Base-by-base conservation (phyloP, 2,888 invertebrate species). In the Andrena haemorrhoa region DNA sequence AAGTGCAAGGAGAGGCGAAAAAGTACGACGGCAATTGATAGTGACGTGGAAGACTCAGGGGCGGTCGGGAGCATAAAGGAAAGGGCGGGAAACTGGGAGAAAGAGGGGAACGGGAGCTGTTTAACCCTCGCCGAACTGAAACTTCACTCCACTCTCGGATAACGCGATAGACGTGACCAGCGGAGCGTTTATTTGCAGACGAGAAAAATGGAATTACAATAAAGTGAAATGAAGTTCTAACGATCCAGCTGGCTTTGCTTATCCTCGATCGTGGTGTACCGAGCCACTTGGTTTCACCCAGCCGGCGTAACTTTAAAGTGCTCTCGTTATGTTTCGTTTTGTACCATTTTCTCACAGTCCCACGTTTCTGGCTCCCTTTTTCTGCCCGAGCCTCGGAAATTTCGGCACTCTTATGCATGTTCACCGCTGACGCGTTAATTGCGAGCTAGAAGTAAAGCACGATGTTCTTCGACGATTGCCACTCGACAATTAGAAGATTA, bases 151-250 rank as follows among this genome's bases (percentile, higher is more conserved):
- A 76, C 49, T 78, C 72, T 82, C 60, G 86, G 86, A 88, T 91
- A 90, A 90, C 86, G 84, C 88, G 85, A 91, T 90, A 89, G 88
- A 91, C 90, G 89, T 86, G 88, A 74, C 83, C 88, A 88, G 83
- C 85, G 74, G 75, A 89, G 89, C 91, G 88, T 91, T 92, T 91
- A 91, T 91, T 91, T 91, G 86, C 88, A 84, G 87, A 88, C 81
- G 82, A 84, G 86, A 91, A 90, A 90, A 90, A 89, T 91, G 89
- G 86, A 90, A 91, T 91, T 90, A 90, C 89, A 89, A 90, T 90
- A 87, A 90, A 90, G 88, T 85, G 86, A 88, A 90, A 91, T 88
- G 87, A 85, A 90, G 87, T 89, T 90, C 86, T 86, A 89, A 90
- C 87, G 86, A 85, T 86, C 84, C 49, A 63, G 47, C 66, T 51